Base-by-base conservation (phyloP, 1,140 invertebrate species). In the Nymphalis io region DNA sequence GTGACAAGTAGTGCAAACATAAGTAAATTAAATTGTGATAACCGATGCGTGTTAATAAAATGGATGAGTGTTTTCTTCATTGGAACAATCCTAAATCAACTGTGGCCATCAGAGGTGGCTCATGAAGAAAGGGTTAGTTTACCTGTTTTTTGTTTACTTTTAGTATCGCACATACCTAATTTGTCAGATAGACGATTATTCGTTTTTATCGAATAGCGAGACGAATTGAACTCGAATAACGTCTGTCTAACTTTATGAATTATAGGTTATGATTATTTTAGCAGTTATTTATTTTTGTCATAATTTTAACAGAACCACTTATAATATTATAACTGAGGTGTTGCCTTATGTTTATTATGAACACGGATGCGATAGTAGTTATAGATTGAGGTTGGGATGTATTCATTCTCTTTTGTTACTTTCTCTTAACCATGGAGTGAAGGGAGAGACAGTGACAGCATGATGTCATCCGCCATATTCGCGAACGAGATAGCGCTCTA, bases 61-160 rank as follows among this genome's bases (percentile, higher is more conserved):
- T 91, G 89, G 88, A 91, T 91, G 82, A 85, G 85, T 85, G 82
- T 88, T 83, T 84, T 84, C 82, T 80, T 74, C 78, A 81, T 72
- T 82, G 83, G 84, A 87, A 83, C 80, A 80, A 83, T 87, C 80
- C 82, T 89, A 82, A 79, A 81, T 73, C 86, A 80, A 88, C 86
- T 73, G 86, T 80, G 77, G 83, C 87, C 85, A 85, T 84, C 81
- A 83, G 80, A 89, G 86, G 79, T 85, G 89, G 84, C 88, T 91
- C 89, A 91, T 91, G 89, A 91, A 89, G 89, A 89, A 90, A 89
- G 89, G 89, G 89, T 90, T 84, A 90, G 87, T 91, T 89, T 84
- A 80, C 79, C 79, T 89, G 82, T 88, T 85, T 75, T 88, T 88
- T 91, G 85, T 88, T 89, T 91, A 88, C 82, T 80, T 61, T 70